phyloP scores from a whole-genome alignment of 2,797 vertebrate genomes.

The Ctenosaura bakeri region DNA sequence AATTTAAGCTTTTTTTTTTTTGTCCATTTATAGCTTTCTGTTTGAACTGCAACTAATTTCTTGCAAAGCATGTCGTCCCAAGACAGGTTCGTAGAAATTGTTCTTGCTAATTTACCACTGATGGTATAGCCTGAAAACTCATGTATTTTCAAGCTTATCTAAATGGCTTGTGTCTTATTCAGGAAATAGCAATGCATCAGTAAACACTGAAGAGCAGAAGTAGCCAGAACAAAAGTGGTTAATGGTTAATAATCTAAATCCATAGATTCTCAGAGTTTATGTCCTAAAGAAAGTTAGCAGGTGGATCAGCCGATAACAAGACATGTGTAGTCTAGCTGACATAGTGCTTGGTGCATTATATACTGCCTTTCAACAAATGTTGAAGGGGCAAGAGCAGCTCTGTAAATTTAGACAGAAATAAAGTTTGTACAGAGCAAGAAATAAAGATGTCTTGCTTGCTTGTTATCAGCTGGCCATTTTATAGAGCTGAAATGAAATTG shows the following conservation, averaged over 20 bases:
- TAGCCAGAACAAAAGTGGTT: background rate
- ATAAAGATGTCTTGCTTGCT: slow-evolving; percentile 28
- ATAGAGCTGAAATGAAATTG: slow-evolving; percentile 33
- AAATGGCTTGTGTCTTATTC: background rate
- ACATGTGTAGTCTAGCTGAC: background rate
- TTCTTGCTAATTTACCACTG: background rate
- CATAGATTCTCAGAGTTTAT: background rate
- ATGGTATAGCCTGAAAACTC: background rate
- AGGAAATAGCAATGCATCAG: background rate
- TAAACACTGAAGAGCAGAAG: background rate
- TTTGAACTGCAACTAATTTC: slow-evolving; percentile 1
- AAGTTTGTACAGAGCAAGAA: slow-evolving; percentile 9
- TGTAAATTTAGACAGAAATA: slow-evolving; percentile 23
- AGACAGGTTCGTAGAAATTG: background rate
- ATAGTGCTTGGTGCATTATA: slow-evolving; percentile 4
- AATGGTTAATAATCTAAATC: background rate
- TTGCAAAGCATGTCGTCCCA: background rate
- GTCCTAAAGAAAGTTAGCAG: background rate
- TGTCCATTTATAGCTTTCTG: background rate
- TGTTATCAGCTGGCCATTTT: slow-evolving; percentile 28
- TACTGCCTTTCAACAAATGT: slow-evolving; percentile 4
- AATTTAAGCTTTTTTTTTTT: background rate
- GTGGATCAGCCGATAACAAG: background rate
- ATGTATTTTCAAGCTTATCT: background rate
- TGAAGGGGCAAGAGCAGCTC: slow-evolving; percentile 12